Evolutionary conservation across 2,113 vertebrate species (phyloP).

Genomic region (Passer montanus): DNA sequence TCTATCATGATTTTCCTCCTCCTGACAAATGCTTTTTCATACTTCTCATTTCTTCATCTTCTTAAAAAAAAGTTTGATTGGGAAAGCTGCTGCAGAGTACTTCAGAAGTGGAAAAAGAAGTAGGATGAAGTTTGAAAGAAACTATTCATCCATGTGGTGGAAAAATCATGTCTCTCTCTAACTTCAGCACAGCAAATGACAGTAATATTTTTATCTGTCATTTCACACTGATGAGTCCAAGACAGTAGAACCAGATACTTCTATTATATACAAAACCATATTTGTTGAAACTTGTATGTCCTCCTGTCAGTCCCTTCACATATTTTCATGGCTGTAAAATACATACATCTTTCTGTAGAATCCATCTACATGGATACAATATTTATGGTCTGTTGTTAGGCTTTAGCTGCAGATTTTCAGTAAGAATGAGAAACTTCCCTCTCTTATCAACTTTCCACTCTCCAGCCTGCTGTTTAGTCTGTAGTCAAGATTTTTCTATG

Average conservation of each 20-base stretch:
- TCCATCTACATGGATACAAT: not conserved
- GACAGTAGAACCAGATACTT: not conserved
- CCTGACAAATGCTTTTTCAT: conserved; percentile 41
- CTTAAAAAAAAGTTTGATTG: conserved; percentile 26
- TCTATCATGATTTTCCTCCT: conserved; percentile 32
- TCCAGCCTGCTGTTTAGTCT: not conserved
- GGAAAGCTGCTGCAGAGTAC: not conserved
- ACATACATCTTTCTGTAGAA: not conserved
- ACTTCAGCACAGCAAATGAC: not conserved
- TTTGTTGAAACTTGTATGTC: not conserved
- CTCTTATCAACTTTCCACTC: not conserved
- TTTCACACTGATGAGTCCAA: not conserved
- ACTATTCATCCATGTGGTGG: not conserved
- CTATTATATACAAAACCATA: not conserved
- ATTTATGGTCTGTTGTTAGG: not conserved
- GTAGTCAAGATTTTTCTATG: not conserved
- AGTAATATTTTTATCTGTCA: not conserved
- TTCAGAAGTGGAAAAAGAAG: not conserved
- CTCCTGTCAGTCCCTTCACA: not conserved
- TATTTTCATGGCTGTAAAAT: not conserved
- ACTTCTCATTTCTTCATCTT: conserved; percentile 37
- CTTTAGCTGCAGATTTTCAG: not conserved
- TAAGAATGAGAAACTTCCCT: not conserved
- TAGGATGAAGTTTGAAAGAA: conserved; percentile 10
- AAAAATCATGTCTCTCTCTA: not conserved